phyloP scores from a whole-genome alignment of 1,140 invertebrate genomes.

The Archivesica marissinica region DNA sequence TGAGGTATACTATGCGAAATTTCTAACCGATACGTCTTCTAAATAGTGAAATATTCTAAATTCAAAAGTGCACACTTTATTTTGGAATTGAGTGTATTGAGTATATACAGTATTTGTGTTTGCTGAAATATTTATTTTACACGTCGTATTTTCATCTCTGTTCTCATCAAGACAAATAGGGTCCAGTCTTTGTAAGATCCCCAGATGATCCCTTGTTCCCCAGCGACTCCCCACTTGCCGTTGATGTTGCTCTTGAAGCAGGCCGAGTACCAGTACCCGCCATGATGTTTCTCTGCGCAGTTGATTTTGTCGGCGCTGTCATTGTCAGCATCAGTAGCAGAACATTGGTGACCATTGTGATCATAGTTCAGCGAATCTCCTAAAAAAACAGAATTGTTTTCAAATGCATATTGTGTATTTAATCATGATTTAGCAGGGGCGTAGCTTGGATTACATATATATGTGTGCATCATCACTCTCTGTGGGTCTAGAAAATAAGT shows the following conservation, averaged over 20 bases:
- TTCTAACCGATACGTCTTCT: no score
- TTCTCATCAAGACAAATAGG: conserved; percentile 37
- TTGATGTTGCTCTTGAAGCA: conserved; percentile 53
- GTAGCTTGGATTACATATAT: no score
- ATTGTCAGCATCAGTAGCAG: conserved; percentile 43
- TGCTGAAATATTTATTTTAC: no score
- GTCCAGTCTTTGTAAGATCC: conserved; percentile 48
- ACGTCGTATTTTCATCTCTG: conserved; percentile 47
- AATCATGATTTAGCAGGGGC: no score
- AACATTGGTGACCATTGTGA: conserved; percentile 49
- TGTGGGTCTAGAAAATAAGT: no score
- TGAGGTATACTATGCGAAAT: no score
- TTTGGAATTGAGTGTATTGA: no score
- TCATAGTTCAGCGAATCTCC: conserved; percentile 43
- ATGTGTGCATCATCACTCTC: no score
- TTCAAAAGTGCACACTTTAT: no score
- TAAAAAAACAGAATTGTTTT: neutral
- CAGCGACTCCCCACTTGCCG: conserved; percentile 51
- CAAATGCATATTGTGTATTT: no score
- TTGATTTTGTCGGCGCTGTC: conserved; percentile 21
- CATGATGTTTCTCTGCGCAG: conserved; percentile 44
- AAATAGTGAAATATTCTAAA: no score
- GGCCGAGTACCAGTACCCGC: conserved; percentile 59
- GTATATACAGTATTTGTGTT: no score
- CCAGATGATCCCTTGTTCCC: conserved; percentile 38